Conservation (phyloP, 2,113 vertebrate species). For the Pandion haliaetus region DNA sequence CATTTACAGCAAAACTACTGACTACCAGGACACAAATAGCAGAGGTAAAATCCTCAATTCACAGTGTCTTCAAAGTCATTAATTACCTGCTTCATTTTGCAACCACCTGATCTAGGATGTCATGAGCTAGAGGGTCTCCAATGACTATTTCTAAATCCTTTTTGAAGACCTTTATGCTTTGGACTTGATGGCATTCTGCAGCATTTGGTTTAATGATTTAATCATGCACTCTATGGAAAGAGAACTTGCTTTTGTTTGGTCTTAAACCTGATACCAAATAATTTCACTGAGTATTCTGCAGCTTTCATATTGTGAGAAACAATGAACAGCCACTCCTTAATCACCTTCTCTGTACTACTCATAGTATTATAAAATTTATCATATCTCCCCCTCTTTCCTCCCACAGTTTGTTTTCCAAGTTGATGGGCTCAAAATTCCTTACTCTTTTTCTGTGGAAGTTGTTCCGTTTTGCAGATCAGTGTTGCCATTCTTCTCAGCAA, state of each 20-base stretch:
- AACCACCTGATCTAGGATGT: not conserved
- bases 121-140: not conserved
- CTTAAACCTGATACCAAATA: not conserved
- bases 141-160: not conserved
- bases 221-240: not conserved
- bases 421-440: not conserved
- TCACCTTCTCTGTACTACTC: not conserved
- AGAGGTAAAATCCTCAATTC: not conserved
- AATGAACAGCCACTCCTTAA: not conserved
- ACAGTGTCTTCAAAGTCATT: not conserved
- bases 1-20: not conserved
- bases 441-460: not conserved
- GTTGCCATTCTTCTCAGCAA: not conserved
- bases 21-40: not conserved
- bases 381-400: not conserved
- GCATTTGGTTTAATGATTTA: not conserved
- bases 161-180: not conserved
- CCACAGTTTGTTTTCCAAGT: not conserved
- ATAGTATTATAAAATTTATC: too few species aligned
- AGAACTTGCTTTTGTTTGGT: not conserved
- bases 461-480: not conserved
- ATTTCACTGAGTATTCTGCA: not conserved
- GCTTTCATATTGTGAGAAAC: not conserved
- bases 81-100: not conserved
- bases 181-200: not conserved